Evolutionary conservation across 2,113 vertebrate genomes (phyloP).

Genomic region (Empidonax alnorum): DNA sequence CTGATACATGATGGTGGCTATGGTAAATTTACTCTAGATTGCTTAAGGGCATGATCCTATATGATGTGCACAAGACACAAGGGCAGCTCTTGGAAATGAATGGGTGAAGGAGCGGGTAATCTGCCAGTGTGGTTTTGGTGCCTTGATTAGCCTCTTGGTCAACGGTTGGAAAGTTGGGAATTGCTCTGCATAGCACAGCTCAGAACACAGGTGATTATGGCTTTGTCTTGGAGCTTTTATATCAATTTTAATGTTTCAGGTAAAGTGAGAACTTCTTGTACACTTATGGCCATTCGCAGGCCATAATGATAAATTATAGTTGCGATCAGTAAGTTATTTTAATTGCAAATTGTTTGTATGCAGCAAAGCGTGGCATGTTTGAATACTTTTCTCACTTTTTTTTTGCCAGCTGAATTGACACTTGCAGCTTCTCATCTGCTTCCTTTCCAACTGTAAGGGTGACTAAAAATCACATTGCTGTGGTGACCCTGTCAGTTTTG

Average conservation of each 20-base stretch:
- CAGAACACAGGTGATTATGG: background rate
- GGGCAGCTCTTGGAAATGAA: background rate
- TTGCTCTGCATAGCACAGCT: background rate
- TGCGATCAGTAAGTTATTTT: background rate
- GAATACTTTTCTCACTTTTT: background rate
- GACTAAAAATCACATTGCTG: conserved; percentile 48
- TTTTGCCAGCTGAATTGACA: background rate
- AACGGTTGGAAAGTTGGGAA: background rate
- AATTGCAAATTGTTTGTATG: background rate
- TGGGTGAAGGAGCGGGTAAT: conserved; percentile 44
- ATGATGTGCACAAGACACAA: conserved; percentile 19
- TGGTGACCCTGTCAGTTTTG: conserved; percentile 45
- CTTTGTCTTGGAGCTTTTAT: background rate
- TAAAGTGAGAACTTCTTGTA: background rate
- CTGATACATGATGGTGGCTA: conserved; percentile 55
- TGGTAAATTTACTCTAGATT: conserved; percentile 77
- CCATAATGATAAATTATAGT: background rate
- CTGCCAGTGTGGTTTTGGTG: background rate
- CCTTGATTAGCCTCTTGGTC: background rate
- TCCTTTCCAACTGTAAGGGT: conserved; percentile 26
- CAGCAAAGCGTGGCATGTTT: background rate
- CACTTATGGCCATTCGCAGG: background rate
- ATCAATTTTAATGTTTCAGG: background rate
- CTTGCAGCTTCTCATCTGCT: background rate
- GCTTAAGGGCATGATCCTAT: conserved; percentile 68